These are phyloP conservation scores for Bacillus rossius DNA, from an alignment of 1,140 invertebrate genomes.

Conservation along the genomic window DNA sequence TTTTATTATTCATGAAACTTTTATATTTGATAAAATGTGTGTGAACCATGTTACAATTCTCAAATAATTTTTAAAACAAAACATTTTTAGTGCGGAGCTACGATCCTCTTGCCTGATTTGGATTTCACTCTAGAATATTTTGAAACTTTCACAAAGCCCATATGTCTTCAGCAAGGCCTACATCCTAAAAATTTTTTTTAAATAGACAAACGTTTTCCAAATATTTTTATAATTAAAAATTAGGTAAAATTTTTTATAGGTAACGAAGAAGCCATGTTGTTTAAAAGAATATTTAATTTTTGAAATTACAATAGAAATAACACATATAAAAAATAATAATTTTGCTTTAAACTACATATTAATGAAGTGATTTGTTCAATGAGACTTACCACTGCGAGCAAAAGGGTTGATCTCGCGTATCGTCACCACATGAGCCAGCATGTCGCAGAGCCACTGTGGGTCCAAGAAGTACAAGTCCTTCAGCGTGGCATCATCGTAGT, in stretches of 20 bases:
- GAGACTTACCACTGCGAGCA: conserved; percentile 64
- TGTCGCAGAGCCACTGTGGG: conserved; percentile 98
- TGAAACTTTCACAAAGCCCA: too few relatives aligned
- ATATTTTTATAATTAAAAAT: background rate
- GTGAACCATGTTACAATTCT: too few relatives aligned
- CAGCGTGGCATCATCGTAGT: conserved; percentile 95
- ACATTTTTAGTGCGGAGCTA: too few relatives aligned
- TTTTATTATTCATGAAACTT: too few relatives aligned
- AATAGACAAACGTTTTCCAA: background rate
- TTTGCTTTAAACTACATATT: background rate
- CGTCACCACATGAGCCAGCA: conserved; percentile 93
- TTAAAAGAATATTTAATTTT: background rate
- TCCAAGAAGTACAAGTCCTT: conserved; percentile 94
- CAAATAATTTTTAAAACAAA: too few relatives aligned
- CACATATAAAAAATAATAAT: background rate
- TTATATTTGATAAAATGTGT: too few relatives aligned
- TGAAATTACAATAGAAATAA: background rate
- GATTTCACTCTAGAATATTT: too few relatives aligned
- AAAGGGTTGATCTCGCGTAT: conserved; percentile 96
- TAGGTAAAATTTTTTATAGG: too few relatives aligned
- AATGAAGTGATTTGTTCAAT: background rate
- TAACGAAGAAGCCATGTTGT: background rate
- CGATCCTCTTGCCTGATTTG: too few relatives aligned
- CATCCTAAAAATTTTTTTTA: too few relatives aligned
- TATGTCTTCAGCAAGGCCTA: too few relatives aligned